Conservation (phyloP, 2,797 vertebrate genomes). For the Carapus acus region DNA sequence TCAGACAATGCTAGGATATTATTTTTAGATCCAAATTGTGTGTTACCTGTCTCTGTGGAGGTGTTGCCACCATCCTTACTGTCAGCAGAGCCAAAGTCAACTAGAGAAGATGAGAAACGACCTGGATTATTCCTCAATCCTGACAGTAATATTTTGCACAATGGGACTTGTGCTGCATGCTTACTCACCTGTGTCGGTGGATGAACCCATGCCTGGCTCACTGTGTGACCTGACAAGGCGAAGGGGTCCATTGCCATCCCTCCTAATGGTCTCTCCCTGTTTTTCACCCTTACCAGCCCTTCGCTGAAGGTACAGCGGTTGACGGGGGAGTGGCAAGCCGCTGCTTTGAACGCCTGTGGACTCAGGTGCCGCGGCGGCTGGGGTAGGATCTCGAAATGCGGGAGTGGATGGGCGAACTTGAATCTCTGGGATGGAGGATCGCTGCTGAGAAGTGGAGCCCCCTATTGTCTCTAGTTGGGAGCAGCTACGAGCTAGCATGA, state of each 20-base stretch:
- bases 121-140: conserved; percentile 1
- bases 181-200: conserved; percentile 65
- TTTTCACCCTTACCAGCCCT: conserved; percentile 44
- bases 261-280: conserved; percentile 34
- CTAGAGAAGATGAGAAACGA: conserved; percentile 41
- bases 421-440: conserved; percentile 60
- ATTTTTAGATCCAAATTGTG: neutral
- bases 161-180: neutral
- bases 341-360: conserved; percentile 58
- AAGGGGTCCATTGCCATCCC: conserved; percentile 53
- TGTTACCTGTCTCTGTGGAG: conserved; percentile 71
- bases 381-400: conserved; percentile 42
- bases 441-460: conserved; percentile 56
- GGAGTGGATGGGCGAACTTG: conserved; percentile 49
- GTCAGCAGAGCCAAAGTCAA: conserved; percentile 68
- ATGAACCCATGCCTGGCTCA: conserved; percentile 81
- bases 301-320: conserved; percentile 54
- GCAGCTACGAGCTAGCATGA: conserved; percentile 82
- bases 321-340: conserved; percentile 27
- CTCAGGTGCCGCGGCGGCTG: conserved; percentile 40
- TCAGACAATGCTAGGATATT: no score
- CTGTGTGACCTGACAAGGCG: conserved; percentile 85
- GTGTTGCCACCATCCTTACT: conserved; percentile 61
- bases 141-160: neutral
- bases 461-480: conserved; percentile 82